Evolutionary conservation across 2,797 vertebrate genomes (phyloP), one percentile per base, ranked within the genome.

Genomic region (Xiphophorus birchmanni): DNA sequence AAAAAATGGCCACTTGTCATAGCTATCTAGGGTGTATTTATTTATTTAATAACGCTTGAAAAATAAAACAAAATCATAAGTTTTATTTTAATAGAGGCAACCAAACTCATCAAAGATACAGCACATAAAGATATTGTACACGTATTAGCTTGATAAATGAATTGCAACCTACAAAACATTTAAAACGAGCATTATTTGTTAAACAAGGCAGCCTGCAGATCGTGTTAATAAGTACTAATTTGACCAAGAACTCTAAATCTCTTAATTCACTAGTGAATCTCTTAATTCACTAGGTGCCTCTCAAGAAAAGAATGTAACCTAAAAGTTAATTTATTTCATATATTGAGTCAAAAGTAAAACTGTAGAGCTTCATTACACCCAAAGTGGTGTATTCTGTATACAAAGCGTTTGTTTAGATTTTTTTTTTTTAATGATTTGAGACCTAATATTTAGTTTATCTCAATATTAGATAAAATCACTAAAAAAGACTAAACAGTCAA

Each of bases 1-100:
- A 85, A 37, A 81, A 86, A 72, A 82, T 3, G 13, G 3, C 3
- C 4, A 88, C 71, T 45, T 72, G 26, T 8, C 80, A 96, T 69
- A 15, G 69, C 69, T 29, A 1, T 17, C 42, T 6, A 0, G 42
- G 40, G 10, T 69, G 35, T 13, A 17, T 45, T 72, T 72, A 72
- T 45, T 72, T 72, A 72, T 44, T 71, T 45, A 45, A n/a, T 71
- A 44, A 45, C 12, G 1, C 0, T n/a, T n/a, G 1, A n/a, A 72
- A 72, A 15, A 15, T n/a, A 15, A 3, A n/a, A 45, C 2, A 29
- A 6, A 29, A 26, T 7, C 5, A 9, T 35, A 63, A 63, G 13
- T n/a, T 72, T 72, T 15, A 44, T 37, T 65, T 65, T 5, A 35
- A 18, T 63, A 18, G 60, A 63, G 32, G 60, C 32, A 65, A 37